phyloP scores from a whole-genome alignment of 2,888 invertebrate species.

The Ochropleura plecta region DNA sequence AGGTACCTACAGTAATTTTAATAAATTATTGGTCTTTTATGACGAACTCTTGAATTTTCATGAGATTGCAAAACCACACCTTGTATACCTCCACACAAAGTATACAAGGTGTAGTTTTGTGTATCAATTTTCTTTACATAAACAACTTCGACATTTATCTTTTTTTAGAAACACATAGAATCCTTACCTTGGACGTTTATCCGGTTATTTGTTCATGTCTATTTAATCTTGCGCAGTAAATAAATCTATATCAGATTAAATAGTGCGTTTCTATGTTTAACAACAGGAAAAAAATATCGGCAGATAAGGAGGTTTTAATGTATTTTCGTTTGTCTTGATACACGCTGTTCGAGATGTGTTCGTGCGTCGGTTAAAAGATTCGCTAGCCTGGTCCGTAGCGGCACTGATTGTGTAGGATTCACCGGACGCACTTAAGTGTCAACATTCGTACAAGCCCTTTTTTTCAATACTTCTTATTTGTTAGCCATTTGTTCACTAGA shows the following conservation, averaged over 20 bases:
- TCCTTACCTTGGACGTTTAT: conserved; percentile 23
- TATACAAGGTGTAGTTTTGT: neutral
- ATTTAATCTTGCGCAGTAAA: conserved; percentile 25
- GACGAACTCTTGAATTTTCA: too few relatives aligned
- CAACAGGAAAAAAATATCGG: neutral
- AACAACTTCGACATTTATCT: conserved; percentile 3
- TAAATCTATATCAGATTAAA: conserved; percentile 20
- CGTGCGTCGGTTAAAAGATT: conserved; percentile 16
- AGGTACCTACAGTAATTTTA: too few relatives aligned
- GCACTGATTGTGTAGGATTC: conserved; percentile 41
- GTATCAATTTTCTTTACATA: conserved; percentile 8
- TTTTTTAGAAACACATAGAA: conserved; percentile 13
- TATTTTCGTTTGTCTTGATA: conserved; percentile 4
- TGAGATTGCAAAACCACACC: too few relatives aligned
- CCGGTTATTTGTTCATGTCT: conserved; percentile 18
- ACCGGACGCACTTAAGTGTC: conserved; percentile 18
- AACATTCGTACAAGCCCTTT: conserved; percentile 12
- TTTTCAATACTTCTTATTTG: conserved; percentile 17
- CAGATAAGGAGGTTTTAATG: neutral
- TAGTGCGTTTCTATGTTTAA: conserved; percentile 4
- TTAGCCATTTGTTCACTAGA: conserved; percentile 16
- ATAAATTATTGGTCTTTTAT: too few relatives aligned
- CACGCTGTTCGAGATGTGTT: neutral
- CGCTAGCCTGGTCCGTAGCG: conserved; percentile 17
- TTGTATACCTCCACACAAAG: too few relatives aligned